These are phyloP conservation scores for Campylomormyrus numenius DNA, from an alignment of 2,113 vertebrate species.

Conservation along the genomic window DNA sequence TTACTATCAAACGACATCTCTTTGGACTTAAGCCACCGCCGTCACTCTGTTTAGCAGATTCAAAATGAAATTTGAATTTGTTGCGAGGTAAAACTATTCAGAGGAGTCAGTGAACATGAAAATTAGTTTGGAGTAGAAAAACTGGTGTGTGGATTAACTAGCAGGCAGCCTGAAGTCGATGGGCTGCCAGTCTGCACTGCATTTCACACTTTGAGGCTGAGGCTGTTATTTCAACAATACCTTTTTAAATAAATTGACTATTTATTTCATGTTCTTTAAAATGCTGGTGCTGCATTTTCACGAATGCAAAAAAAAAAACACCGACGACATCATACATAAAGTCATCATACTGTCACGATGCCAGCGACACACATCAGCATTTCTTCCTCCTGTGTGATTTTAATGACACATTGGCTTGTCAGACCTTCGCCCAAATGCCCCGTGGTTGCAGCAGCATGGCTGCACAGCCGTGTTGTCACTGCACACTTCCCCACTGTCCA, in stretches of 20 bases:
- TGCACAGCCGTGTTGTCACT: background rate
- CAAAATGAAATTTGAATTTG: conserved; percentile 10
- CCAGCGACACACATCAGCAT: background rate
- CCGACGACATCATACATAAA: background rate
- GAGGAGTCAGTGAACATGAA: conserved; percentile 11
- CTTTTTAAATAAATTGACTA: background rate
- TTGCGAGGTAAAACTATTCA: background rate
- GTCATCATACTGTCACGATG: background rate
- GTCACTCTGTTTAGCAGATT: background rate
- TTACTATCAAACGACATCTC: background rate
- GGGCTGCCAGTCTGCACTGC: background rate
- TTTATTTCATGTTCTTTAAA: background rate
- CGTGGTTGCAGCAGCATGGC: background rate
- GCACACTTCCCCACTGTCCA: background rate
- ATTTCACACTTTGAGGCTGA: background rate
- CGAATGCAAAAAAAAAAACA: too few relatives aligned
- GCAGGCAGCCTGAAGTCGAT: background rate
- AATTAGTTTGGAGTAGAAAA: conserved; percentile 16
- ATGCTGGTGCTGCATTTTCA: background rate
- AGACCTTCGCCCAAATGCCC: background rate
- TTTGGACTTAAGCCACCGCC: background rate
- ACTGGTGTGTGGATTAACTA: conserved; percentile 11
- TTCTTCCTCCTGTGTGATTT: background rate
- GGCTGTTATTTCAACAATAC: background rate
- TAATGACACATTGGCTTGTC: background rate